Percentiles rank a stretch among this genome's conserved stretches.
These are phyloP conservation scores for Ectropis crepuscularia DNA, from an alignment of 2,888 invertebrate species.

Conservation along the genomic window DNA sequence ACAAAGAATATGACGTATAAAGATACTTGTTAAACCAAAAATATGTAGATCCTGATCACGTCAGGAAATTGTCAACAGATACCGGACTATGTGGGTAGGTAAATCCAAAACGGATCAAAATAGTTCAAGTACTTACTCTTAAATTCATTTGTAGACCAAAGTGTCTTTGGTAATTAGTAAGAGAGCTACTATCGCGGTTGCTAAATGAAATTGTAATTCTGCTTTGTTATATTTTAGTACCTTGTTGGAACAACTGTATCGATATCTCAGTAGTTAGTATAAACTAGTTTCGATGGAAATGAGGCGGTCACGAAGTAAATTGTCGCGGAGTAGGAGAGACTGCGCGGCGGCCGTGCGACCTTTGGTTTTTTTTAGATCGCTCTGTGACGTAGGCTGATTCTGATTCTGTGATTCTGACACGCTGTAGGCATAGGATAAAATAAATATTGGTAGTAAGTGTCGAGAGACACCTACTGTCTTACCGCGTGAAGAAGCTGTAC, in stretches of 20 bases:
- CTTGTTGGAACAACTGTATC: background rate
- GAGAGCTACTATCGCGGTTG: constrained; percentile 1
- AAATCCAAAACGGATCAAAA: constrained; percentile 10
- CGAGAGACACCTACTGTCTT: background rate
- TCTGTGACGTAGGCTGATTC: constrained; percentile 30
- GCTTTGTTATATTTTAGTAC: background rate
- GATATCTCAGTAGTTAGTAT: background rate
- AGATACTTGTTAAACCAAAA: background rate
- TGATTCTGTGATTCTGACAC: constrained; percentile 18
- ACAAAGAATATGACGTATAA: constrained; percentile 6
- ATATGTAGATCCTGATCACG: constrained; percentile 5
- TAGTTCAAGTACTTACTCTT: background rate
- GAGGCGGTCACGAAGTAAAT: constrained; percentile 10
- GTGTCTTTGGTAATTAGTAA: no score
- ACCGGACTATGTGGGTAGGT: constrained; percentile 5
- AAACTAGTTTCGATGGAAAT: constrained; percentile 16
- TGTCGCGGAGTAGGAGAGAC: constrained; percentile 18
- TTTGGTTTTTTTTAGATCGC: constrained; percentile 29
- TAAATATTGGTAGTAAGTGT: constrained; percentile 1
- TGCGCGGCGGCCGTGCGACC: constrained; percentile 36
- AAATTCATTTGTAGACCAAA: no score
- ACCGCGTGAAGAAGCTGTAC: background rate
- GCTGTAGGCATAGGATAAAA: constrained; percentile 15
- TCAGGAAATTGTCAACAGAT: constrained; percentile 10
- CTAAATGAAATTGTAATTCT: background rate